phyloP scores from a whole-genome alignment of 2,797 vertebrate species.

The Antrozous pallidus region DNA sequence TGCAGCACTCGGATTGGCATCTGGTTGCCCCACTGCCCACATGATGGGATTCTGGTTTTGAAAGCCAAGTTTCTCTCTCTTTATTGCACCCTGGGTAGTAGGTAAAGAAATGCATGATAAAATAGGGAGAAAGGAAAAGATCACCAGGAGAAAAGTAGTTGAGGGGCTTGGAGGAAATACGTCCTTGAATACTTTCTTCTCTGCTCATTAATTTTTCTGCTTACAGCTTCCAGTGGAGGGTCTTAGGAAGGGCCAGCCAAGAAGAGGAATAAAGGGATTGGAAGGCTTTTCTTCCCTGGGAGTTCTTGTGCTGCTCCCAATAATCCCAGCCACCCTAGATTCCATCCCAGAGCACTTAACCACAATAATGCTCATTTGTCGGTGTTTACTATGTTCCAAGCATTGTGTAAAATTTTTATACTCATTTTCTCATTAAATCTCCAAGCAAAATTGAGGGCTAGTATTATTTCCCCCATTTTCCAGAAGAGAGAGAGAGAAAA shows the following conservation, averaged over 20 bases:
- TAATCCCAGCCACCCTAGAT: neutral
- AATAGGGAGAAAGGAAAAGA: neutral
- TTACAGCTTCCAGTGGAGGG: neutral
- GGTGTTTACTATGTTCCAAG: neutral
- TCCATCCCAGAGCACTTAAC: neutral
- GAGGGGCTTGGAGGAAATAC: neutral
- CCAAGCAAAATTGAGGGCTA: neutral
- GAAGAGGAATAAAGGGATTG: neutral
- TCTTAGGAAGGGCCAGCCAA: neutral
- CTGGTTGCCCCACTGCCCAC: conserved; percentile 68
- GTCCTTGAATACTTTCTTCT: neutral
- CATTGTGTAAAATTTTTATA: neutral
- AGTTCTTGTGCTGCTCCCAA: neutral
- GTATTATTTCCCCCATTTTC: neutral
- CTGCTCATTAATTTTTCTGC: neutral
- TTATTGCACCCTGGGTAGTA: neutral
- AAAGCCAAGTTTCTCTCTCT: conserved; percentile 56
- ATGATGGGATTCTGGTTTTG: neutral
- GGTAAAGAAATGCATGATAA: conserved; percentile 1
- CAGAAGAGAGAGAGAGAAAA: neutral
- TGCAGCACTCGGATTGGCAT: conserved; percentile 50
- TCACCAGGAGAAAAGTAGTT: neutral
- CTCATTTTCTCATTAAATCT: neutral
- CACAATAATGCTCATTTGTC: neutral
- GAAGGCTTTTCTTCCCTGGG: neutral